phyloP scores from a whole-genome alignment of 2,797 vertebrate species.

The Staurois parvus region DNA sequence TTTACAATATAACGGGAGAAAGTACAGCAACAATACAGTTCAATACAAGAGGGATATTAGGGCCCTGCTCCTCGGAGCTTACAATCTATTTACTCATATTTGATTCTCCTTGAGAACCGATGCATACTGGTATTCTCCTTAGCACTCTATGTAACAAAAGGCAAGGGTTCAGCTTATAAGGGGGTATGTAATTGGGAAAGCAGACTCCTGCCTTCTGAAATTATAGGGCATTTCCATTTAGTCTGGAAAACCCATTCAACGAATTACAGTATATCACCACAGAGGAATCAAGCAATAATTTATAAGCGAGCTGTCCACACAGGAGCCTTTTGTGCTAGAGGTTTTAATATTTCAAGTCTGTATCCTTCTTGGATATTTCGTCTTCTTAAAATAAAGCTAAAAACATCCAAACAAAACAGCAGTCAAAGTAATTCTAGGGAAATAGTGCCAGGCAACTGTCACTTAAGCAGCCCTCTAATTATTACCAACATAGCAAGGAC shows the following conservation, averaged over 20 bases:
- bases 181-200: background rate
- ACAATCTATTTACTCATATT: too few relatives aligned
- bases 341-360: background rate
- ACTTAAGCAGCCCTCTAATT: constrained; percentile 47
- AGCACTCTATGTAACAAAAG: background rate
- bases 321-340: background rate
- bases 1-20: too few relatives aligned
- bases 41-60: too few relatives aligned
- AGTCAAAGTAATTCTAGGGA: constrained; percentile 19
- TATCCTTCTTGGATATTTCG: constrained; percentile 9
- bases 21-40: too few relatives aligned
- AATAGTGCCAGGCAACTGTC: background rate
- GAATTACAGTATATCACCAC: background rate
- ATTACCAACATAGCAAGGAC: constrained; percentile 32
- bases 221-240: background rate
- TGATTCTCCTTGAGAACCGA: too few relatives aligned
- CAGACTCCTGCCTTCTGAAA: background rate
- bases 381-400: constrained; percentile 36
- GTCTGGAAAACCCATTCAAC: background rate
- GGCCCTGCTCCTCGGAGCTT: too few relatives aligned
- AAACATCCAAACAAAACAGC: constrained; percentile 54
- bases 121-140: background rate
- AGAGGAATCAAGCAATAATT: background rate
- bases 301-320: background rate
- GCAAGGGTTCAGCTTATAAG: background rate